Conservation (phyloP, 2,797 vertebrate genomes). For the Apodemus agrarius region DNA sequence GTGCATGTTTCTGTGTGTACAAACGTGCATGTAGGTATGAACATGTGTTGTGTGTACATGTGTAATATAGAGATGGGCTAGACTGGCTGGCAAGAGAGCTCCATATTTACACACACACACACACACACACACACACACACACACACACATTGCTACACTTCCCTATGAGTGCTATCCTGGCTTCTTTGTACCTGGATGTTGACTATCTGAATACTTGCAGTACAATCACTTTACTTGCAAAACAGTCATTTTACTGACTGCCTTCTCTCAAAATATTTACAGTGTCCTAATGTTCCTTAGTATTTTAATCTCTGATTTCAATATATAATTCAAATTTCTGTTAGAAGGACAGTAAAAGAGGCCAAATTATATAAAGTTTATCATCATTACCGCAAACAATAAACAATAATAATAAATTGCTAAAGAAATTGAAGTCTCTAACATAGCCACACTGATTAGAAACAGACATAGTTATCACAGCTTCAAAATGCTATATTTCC, state of each 20-base stretch:
- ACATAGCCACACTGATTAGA: neutral
- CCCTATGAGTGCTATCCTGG: neutral
- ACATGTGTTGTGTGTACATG: neutral
- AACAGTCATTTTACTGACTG: neutral
- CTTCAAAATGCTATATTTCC: neutral
- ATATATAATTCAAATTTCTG: conserved; percentile 28
- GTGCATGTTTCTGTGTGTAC: neutral
- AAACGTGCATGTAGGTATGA: neutral
- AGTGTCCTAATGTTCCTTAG: neutral
- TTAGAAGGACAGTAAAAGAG: neutral
- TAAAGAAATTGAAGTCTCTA: conserved; percentile 38
- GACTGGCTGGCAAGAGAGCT: neutral
- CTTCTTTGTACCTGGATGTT: neutral
- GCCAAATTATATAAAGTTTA: neutral
- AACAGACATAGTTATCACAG: neutral
- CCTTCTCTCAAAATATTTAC: neutral
- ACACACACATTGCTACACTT: neutral
- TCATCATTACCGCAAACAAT: neutral
- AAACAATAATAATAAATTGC: neutral
- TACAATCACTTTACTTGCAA: neutral
- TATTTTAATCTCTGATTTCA: neutral
- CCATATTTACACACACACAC: neutral
- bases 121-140: neutral
- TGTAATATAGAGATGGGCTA: neutral
- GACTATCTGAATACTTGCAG: too few species aligned